Conservation (phyloP, 2,113 vertebrate species). For the Xyliphius kryptos region DNA sequence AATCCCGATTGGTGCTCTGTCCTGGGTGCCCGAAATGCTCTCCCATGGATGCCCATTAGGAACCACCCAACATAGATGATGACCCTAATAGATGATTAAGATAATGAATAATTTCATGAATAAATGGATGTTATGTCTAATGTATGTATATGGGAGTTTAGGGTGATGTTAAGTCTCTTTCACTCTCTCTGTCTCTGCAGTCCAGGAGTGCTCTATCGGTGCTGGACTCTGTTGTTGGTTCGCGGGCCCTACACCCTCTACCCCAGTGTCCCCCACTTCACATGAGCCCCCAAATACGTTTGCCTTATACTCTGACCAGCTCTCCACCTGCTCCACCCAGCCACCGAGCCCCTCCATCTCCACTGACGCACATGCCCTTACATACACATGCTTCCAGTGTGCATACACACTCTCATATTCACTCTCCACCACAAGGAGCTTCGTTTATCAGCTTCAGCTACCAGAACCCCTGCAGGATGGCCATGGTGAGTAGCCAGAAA, state of each 20-base stretch:
- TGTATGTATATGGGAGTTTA: too few species aligned
- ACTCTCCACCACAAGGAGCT: constrained; percentile 43
- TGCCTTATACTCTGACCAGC: constrained; percentile 54
- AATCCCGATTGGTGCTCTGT: too few species aligned
- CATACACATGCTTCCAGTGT: constrained; percentile 29
- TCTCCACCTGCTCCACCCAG: constrained; percentile 28
- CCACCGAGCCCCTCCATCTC: constrained; percentile 37
- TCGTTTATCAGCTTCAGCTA: constrained; percentile 43
- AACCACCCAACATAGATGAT: too few species aligned
- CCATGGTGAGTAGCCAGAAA: constrained; percentile 55
- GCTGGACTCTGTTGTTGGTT: constrained; percentile 44
- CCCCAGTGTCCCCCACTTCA: constrained; percentile 63
- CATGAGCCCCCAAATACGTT: constrained; percentile 53
- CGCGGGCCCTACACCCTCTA: constrained; percentile 55
- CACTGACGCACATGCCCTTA: constrained; percentile 43
- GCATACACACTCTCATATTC: constrained; percentile 34
- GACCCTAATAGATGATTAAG: too few species aligned
- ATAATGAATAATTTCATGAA: too few species aligned
- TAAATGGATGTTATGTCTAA: too few species aligned
- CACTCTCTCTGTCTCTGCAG: constrained; percentile 29
- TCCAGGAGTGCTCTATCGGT: constrained; percentile 53
- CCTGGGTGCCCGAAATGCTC: too few species aligned
- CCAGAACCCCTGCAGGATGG: constrained; percentile 58
- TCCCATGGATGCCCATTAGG: too few species aligned
- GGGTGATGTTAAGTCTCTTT: not conserved